Base-by-base conservation (phyloP, 2,888 invertebrate genomes). In the Euzetes globulus region DNA sequence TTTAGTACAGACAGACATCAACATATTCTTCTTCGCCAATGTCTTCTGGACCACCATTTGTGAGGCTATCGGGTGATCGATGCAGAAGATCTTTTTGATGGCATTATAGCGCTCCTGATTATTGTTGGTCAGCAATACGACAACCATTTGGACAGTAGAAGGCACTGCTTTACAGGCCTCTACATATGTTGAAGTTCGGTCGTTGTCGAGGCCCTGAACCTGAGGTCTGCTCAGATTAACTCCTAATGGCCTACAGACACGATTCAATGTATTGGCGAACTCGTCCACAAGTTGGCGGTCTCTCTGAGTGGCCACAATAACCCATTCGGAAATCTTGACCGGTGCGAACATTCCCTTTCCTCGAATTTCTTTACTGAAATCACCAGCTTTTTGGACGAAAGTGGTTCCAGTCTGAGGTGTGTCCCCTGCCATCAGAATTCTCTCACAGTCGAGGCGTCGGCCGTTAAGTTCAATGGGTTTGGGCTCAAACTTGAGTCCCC, bases 21-120 rank as follows among this genome's bases (percentile, higher is more conserved):
- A 25, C 41, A 45, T 70, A 70, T 82, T 80, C 81, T 88, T 89
- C 78, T 86, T 85, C 0, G 84, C 83, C 77, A 91, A 81, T 73
- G 87, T 90, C 55, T 87, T 86, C 0, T 76, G 81, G 76, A 82
- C 80, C 17, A 84, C 79, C 78, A 84, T 80, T 81, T 86, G 82
- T 80, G 85, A 83, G 0, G 86, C 85, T 7, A 86, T 85, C 84
- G 89, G 88, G 47, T 89, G 85, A 78, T 92, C 91, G 0, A 91
- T 87, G n/a, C 88, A 89, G 77, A 90, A 89, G 77, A 90, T 90
- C 88, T 93, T 94, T 82, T 97, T 97, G 13, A 97, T 90, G 0
- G 91, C 90, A 72, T 89, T 87, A 79, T 97, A 94, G 73, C 89
- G 85, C 79, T 94, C 93, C 0, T 88, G 84, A 47, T 88, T 86